These are phyloP conservation scores for Cantharis rustica DNA, from an alignment of 2,888 invertebrate genomes.

Conservation along the genomic window DNA sequence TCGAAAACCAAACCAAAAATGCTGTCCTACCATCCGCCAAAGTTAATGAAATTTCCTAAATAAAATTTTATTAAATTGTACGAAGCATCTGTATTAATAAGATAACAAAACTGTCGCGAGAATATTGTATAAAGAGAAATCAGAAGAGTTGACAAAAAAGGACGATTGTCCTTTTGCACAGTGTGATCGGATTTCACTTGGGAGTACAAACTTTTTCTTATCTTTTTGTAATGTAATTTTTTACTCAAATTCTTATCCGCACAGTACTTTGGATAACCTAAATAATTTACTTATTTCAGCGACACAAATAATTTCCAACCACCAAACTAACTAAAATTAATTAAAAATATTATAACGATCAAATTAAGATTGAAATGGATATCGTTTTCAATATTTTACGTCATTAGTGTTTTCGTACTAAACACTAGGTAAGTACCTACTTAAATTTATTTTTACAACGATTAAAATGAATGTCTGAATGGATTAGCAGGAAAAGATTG, in stretches of 20 bases:
- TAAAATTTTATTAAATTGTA: conserved; percentile 1
- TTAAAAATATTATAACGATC: neutral
- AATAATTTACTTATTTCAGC: neutral
- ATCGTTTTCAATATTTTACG: neutral
- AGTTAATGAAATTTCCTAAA: neutral
- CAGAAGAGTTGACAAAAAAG: conserved; percentile 9
- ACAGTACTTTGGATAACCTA: neutral
- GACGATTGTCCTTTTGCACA: neutral
- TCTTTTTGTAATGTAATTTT: conserved; percentile 9
- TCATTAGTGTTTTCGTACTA: neutral
- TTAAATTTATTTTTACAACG: neutral
- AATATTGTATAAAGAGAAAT: conserved; percentile 11
- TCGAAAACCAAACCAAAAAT: neutral
- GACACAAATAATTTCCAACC: too few species aligned
- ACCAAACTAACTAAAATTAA: neutral
- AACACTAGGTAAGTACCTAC: neutral
- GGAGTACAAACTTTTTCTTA: conserved; percentile 5
- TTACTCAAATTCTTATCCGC: neutral
- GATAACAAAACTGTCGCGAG: conserved; percentile 10
- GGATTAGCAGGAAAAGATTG: neutral
- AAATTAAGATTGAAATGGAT: neutral
- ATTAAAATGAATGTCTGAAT: neutral
- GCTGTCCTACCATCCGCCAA: neutral
- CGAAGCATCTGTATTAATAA: conserved; percentile 10
- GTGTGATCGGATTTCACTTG: conserved; percentile 7